These are phyloP conservation scores for Lysandra bellargus DNA, from an alignment of 2,888 invertebrate species.

Conservation along the genomic window DNA sequence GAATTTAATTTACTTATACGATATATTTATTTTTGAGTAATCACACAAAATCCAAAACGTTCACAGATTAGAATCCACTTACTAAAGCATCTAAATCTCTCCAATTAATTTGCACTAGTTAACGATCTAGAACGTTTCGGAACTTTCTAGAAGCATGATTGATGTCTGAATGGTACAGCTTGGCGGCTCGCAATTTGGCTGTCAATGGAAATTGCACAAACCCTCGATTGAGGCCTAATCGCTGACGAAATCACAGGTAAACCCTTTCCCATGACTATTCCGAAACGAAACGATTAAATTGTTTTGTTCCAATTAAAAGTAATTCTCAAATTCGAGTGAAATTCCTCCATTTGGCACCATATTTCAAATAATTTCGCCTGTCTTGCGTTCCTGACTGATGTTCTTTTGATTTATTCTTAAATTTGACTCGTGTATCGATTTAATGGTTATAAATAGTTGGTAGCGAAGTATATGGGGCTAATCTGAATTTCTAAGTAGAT, in stretches of 20 bases:
- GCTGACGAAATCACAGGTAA: constrained; percentile 55
- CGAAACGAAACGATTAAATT: constrained; percentile 51
- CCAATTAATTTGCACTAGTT: constrained; percentile 22
- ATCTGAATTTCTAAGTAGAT: constrained; percentile 18
- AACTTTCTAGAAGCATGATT: constrained; percentile 29
- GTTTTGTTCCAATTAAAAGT: constrained; percentile 71
- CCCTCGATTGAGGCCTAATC: constrained; percentile 71
- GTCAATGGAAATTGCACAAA: constrained; percentile 78
- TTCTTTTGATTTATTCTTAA: constrained; percentile 60
- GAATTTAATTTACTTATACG: not conserved
- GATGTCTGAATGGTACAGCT: constrained; percentile 46
- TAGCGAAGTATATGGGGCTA: constrained; percentile 25
- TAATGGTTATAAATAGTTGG: constrained; percentile 38
- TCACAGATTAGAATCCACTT: not conserved
- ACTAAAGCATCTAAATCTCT: not conserved
- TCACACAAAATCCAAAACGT: not conserved
- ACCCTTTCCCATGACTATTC: constrained; percentile 74
- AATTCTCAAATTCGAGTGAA: constrained; percentile 56
- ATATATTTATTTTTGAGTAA: not conserved
- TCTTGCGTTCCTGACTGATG: constrained; percentile 53
- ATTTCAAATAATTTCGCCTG: constrained; percentile 67
- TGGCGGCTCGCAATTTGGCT: constrained; percentile 64
- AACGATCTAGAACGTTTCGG: constrained; percentile 23
- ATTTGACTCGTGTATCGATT: constrained; percentile 55
- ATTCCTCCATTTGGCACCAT: constrained; percentile 65